A percentile compares a stretch with the other conserved stretches of the same genome.
Evolutionary conservation across 2,113 vertebrate species (phyloP).

Genomic region (Pachyramphus minor): DNA sequence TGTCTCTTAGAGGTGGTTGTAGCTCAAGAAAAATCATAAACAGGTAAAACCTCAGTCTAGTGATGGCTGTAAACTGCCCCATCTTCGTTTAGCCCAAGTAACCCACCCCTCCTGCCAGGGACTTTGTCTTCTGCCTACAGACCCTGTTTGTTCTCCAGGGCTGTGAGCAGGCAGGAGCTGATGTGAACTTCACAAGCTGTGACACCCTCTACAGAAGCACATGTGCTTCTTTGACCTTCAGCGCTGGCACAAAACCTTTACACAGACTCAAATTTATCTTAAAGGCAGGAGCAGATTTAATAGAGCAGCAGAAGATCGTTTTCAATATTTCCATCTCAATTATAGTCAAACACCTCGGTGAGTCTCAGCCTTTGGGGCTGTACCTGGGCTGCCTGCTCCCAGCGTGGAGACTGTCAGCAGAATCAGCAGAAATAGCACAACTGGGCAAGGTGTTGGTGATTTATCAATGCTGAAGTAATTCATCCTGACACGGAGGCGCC

Average conservation of each 20-base stretch:
- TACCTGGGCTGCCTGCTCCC: conserved; percentile 20
- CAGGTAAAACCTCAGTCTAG: background rate
- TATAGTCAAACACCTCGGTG: background rate
- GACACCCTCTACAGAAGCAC: background rate
- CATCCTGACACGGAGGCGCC: background rate
- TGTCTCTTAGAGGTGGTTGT: background rate
- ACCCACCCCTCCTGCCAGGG: background rate
- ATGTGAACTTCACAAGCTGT: conserved; percentile 2
- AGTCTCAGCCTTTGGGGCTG: conserved; percentile 41
- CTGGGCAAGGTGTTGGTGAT: conserved; percentile 21
- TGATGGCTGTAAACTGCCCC: background rate
- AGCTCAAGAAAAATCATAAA: background rate
- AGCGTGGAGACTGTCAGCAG: background rate
- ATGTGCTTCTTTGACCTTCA: background rate
- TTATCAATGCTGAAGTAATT: conserved; percentile 52
- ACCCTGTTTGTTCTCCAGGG: background rate
- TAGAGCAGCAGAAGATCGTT: background rate
- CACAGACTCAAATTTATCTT: conserved; percentile 5
- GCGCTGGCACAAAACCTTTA: background rate
- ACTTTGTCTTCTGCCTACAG: background rate
- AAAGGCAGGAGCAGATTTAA: conserved; percentile 4
- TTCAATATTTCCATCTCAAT: conserved; percentile 58
- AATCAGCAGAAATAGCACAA: conserved; percentile 54
- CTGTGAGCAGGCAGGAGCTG: background rate
- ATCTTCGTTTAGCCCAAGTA: background rate